Conservation (phyloP, 1,140 invertebrate species). For the Atta cephalotes region DNA sequence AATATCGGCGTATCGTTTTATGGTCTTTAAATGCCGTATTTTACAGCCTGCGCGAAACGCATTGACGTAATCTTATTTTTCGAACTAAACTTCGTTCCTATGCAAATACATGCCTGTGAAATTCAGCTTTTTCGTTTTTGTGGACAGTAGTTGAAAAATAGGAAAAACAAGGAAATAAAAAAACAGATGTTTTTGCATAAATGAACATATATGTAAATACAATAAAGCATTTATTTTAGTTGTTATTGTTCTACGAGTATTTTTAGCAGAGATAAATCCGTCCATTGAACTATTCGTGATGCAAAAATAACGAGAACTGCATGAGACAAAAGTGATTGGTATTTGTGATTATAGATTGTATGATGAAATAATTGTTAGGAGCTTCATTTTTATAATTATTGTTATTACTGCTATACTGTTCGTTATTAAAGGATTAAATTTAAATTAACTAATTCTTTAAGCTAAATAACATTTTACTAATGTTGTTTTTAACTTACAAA, state of each 20-base stretch:
- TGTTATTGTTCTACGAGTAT: conserved; percentile 50
- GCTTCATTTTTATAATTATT: too few species aligned
- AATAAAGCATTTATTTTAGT: background rate
- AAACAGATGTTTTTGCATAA: background rate
- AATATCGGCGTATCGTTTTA: conserved; percentile 36
- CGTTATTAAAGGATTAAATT: too few species aligned
- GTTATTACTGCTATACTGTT: too few species aligned
- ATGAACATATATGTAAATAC: background rate
- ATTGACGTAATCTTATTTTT: conserved; percentile 31
- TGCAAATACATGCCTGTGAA: background rate
- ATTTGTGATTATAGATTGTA: too few species aligned
- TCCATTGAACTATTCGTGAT: background rate
- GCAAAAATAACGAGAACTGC: background rate
- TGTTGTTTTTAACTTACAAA: too few species aligned
- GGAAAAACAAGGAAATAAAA: background rate
- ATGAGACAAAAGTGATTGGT: too few species aligned
- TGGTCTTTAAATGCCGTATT: background rate
- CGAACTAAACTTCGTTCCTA: conserved; percentile 14
- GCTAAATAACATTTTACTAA: too few species aligned
- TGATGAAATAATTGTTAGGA: too few species aligned
- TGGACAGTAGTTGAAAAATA: conserved; percentile 3
- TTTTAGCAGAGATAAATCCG: background rate
- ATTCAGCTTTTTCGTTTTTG: conserved; percentile 24
- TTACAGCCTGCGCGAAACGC: background rate
- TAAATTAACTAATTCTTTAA: too few species aligned